Evolutionary conservation across 2,797 vertebrate genomes (phyloP), one percentile per base, ranked within the genome.

Genomic region (Ctenopoma kingsleyae): DNA sequence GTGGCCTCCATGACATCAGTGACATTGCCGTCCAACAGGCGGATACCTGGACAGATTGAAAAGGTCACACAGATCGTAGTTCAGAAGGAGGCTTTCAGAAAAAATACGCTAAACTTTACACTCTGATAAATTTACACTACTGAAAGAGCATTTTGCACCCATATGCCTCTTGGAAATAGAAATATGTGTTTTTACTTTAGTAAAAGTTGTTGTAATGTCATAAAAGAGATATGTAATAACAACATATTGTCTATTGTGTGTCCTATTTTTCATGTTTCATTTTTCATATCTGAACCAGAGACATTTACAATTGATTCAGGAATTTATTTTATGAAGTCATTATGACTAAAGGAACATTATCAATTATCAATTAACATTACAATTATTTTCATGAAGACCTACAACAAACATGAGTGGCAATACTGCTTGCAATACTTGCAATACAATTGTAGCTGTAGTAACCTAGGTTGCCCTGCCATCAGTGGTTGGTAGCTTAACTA

Each of bases 1-100:
- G 87, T 63, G 73, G 90, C 92, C 69, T 93, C 89, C 86, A 90
- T 90, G 76, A 87, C 86, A 62, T 93, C 90, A 0, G 87, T 91
- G 87, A 93, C 84, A 8, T 53, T 6, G 17, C 83, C 85, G 13
- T 70, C 68, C 82, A 94, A 59, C 77, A 92, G 36, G 41, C 90
- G 82, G 62, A 93, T 89, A 82, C 91, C 91, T 90, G 65, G 48
- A 58, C 5, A 4, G 64, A 79, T 55, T 0, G 51, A 64, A 80
- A 81, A 84, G 74, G 80, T 77, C 58, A 67, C 44, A 54, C 23
- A 25, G 72, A 66, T 85, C 67, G 74, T 56, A 76, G 71, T 63
- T 83, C 19, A 20, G 53, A 66, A n/a, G n/a, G 6, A 47, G 54
- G 47, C 25, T 57, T 16, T 36, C 6, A 51, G 19, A 54, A 40